Evolutionary conservation across 2,113 vertebrate species (phyloP).

Genomic region (Galeopterus variegatus): DNA sequence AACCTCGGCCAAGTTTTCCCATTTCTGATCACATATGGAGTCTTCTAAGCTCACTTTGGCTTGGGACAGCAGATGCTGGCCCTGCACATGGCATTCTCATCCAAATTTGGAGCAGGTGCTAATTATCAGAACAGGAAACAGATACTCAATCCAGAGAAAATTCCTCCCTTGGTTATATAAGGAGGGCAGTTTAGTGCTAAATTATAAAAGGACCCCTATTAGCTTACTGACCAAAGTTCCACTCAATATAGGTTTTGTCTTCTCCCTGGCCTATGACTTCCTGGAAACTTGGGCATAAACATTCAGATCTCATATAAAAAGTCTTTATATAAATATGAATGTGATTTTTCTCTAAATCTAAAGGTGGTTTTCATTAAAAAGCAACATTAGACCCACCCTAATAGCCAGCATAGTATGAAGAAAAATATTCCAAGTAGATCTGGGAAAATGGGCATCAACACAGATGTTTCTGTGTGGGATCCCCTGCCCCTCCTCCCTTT

Average conservation of each 20-base stretch:
- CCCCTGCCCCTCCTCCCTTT: slow-evolving; percentile 44
- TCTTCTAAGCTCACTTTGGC: slow-evolving; percentile 77
- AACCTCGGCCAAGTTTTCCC: slow-evolving; percentile 84
- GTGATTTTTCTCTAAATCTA: slow-evolving; percentile 46
- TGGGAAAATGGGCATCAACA: slow-evolving; percentile 66
- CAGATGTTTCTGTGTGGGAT: slow-evolving; percentile 69
- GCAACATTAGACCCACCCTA: slow-evolving; percentile 55
- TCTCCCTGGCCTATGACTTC: slow-evolving; percentile 39
- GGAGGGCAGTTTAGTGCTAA: slow-evolving; percentile 42
- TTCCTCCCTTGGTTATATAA: slow-evolving; percentile 68
- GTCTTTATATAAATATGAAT: slow-evolving; percentile 64
- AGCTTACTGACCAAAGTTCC: slow-evolving; percentile 37
- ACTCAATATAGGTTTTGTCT: slow-evolving; percentile 52
- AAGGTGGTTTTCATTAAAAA: slow-evolving; percentile 79
- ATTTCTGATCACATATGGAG: slow-evolving; percentile 82
- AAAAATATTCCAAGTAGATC: slow-evolving; percentile 66
- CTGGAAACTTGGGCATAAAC: slow-evolving; percentile 51
- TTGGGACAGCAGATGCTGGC: slow-evolving; percentile 74
- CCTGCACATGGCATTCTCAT: slow-evolving; percentile 63
- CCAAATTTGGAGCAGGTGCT: slow-evolving; percentile 82
- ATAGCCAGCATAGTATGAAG: slow-evolving; percentile 35
- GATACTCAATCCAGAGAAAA: slow-evolving; percentile 77
- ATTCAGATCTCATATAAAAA: slow-evolving; percentile 61
- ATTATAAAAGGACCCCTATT: slow-evolving; percentile 64
- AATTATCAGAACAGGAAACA: slow-evolving; percentile 80